Evolutionary conservation across 1,140 invertebrate genomes (phyloP), one percentile per base, ranked within the genome.

Genomic region (Zaprionus vittiger): DNA sequence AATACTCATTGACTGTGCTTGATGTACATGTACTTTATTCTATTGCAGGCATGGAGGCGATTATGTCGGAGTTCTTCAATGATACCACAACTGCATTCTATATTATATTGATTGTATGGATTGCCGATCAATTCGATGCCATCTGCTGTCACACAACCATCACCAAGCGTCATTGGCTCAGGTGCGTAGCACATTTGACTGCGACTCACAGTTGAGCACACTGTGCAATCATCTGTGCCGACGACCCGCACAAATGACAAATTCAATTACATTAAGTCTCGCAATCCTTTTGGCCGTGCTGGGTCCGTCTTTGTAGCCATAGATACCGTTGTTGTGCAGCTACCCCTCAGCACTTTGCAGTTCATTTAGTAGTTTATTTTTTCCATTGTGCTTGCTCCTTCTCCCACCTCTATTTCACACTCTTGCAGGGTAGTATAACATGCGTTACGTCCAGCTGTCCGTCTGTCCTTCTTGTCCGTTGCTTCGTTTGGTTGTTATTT

Each of bases 31-130:
- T 44, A 17, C 31, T 11, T 34, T 47, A 0, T 17, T 47, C 1
- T 17, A n/a, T 24, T 59, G 7, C 93, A 99, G 98, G 98, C 41
- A 99, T 99, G 98, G 99, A 99, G 93, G 98, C 99, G 0, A 99
- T 99, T 61, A 99, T 99, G 99, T 99, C 98, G 0, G 99, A 99
- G 94, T 99, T 99, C 93, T 99, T 99, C 94, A 99, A 99, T 93
- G 99, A 99, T 93, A 99, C 98, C 0, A 98, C 98, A 1, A 99
- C 99, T 12, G 98, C 99, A 1, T 99, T 99, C 93, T 99, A 99
- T 93, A 98, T 99, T 31, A 99, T 99, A 92, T 93, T 99, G 67
- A 98, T 99, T 78, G 98, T 99, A 38, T 99, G 99, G 99, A 96
- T 99, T 68, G 98, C 98, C 22, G 99, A 99, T 94, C 99, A 99